A percentile compares a stretch with the other conserved stretches of the same genome.
phyloP scores from a whole-genome alignment of 2,888 invertebrate species.

The Fissipunctia ypsillon region DNA sequence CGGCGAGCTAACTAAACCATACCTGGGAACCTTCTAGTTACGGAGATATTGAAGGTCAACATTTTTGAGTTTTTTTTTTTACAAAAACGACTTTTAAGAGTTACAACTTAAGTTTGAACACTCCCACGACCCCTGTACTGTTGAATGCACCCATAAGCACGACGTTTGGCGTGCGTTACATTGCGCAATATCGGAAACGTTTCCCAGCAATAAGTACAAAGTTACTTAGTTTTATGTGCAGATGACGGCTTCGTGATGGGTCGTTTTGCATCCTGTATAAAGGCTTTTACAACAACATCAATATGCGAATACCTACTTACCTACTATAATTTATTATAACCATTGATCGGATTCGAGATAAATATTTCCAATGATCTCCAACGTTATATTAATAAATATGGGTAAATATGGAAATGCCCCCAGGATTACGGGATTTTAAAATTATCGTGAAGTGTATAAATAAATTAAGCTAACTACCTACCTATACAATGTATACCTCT shows the following conservation, averaged over 20 bases:
- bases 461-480: background rate
- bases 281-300: background rate
- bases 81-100: too few relatives aligned
- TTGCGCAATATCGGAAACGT: too few relatives aligned
- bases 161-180: too few relatives aligned
- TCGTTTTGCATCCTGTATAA: background rate
- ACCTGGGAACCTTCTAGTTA: too few relatives aligned
- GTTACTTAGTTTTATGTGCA: background rate
- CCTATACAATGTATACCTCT: background rate
- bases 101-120: too few relatives aligned
- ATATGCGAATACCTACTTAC: background rate
- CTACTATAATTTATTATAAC: background rate
- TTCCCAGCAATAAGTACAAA: too few relatives aligned
- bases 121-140: too few relatives aligned
- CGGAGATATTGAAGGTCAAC: too few relatives aligned
- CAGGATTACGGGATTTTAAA: background rate
- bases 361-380: background rate
- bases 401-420: background rate
- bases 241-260: background rate
- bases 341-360: background rate
- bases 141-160: too few relatives aligned
- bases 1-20: too few relatives aligned
- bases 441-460: background rate
- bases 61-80: too few relatives aligned
- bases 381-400: background rate